Conservation (phyloP, 2,888 invertebrate species). For the Linnaemya tessellans region DNA sequence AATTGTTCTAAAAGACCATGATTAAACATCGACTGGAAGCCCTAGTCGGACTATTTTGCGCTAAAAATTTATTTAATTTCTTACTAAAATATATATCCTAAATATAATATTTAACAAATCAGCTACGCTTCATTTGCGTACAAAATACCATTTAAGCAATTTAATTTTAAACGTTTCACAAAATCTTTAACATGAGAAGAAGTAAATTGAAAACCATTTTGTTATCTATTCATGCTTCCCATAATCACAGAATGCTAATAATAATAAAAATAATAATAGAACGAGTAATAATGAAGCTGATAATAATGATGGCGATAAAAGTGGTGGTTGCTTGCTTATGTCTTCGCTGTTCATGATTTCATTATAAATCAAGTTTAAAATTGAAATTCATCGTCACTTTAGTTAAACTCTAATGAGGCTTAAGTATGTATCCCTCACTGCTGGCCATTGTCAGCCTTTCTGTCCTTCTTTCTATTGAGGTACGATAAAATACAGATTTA, state of each 20-base stretch:
- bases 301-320: constrained; percentile 55
- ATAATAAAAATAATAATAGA: constrained; percentile 29
- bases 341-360: constrained; percentile 71
- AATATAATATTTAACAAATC: constrained; percentile 28
- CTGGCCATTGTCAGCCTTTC: constrained; percentile 12
- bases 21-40: too few relatives aligned
- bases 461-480: constrained; percentile 7
- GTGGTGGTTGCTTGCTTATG: constrained; percentile 55
- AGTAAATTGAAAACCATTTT: constrained; percentile 59
- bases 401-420: constrained; percentile 66
- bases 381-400: constrained; percentile 83
- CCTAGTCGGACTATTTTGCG: too few relatives aligned
- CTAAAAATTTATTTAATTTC: too few relatives aligned
- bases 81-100: background rate
- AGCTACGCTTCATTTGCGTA: constrained; percentile 63
- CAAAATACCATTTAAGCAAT: constrained; percentile 51
- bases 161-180: constrained; percentile 47
- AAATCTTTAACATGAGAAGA: constrained; percentile 16
- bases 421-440: constrained; percentile 59
- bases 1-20: too few relatives aligned
- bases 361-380: constrained; percentile 81
- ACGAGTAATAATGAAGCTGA: constrained; percentile 36
- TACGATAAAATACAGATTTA: constrained; percentile 37
- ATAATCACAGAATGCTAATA: constrained; percentile 28
- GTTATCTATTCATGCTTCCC: constrained; percentile 46